These are phyloP conservation scores for Ophion ellenae DNA, from an alignment of 2,888 invertebrate species.

Conservation along the genomic window DNA sequence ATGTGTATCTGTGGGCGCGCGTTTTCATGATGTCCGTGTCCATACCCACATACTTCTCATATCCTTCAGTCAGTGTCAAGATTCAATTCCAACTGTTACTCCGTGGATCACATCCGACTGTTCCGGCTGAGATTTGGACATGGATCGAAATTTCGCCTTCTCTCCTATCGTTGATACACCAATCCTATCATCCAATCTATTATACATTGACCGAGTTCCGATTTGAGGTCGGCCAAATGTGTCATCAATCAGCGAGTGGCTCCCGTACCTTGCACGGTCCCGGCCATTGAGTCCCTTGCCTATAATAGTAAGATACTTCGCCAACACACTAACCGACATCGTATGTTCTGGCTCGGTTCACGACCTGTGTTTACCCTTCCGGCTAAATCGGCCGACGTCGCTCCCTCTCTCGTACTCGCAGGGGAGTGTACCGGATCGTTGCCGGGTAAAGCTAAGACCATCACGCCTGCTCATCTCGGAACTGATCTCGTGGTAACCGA, in stretches of 20 bases:
- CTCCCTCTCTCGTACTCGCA: constrained; percentile 10
- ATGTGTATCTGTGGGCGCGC: not conserved
- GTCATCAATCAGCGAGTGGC: constrained; percentile 6
- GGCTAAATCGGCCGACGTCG: constrained; percentile 42
- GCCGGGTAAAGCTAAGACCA: constrained; percentile 44
- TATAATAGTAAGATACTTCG: constrained; percentile 13
- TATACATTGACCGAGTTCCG: constrained; percentile 18
- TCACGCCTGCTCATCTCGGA: constrained; percentile 26
- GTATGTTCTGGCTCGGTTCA: constrained; percentile 40
- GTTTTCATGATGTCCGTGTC: not conserved
- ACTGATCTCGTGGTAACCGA: constrained; percentile 46
- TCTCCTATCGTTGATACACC: constrained; percentile 14
- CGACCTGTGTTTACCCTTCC: constrained; percentile 53
- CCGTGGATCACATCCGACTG: not conserved
- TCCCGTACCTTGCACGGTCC: not conserved
- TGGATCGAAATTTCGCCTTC: constrained; percentile 5
- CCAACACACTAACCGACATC: constrained; percentile 9
- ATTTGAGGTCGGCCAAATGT: constrained; percentile 24
- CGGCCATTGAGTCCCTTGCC: constrained; percentile 6
- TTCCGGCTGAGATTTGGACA: not conserved
- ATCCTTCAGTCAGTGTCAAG: constrained; percentile 22
- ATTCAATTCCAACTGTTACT: constrained; percentile 18
- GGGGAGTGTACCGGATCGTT: constrained; percentile 45
- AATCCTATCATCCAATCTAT: constrained; percentile 28
- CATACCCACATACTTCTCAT: not conserved